A percentile compares a stretch with the other conserved stretches of the same genome.
Conservation (phyloP, 2,888 invertebrate genomes). For the Ariolimax columbianus region DNA sequence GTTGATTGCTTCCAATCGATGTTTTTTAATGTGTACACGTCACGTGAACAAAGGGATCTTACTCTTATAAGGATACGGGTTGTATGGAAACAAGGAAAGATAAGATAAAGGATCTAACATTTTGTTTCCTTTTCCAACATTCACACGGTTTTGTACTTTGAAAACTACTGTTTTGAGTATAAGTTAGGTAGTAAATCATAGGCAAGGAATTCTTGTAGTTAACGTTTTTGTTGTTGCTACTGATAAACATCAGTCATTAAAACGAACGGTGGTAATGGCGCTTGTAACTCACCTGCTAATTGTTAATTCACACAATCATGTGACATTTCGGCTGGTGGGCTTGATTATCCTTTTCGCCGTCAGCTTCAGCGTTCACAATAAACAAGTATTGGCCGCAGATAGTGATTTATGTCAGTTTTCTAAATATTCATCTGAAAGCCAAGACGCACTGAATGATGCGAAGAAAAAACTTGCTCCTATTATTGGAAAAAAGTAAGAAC, state of each 20-base stretch:
- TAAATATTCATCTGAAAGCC: background rate
- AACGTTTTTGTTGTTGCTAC: background rate
- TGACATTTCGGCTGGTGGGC: background rate
- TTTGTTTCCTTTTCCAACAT: background rate
- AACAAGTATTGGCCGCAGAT: constrained; percentile 24
- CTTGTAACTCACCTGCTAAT: constrained; percentile 17
- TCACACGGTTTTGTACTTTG: background rate
- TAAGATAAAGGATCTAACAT: background rate
- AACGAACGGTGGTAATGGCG: background rate
- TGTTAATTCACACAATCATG: background rate
- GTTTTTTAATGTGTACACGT: background rate
- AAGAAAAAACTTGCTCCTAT: constrained; percentile 12
- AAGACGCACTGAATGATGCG: background rate
- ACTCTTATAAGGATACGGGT: background rate
- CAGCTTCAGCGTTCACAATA: constrained; percentile 20
- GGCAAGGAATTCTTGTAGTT: background rate
- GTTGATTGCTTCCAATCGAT: too few species aligned
- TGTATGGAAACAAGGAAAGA: background rate
- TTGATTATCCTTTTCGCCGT: constrained; percentile 12
- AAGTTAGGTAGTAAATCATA: background rate
- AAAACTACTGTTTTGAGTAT: background rate
- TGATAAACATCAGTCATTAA: background rate
- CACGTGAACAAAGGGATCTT: background rate
- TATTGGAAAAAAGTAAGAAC: constrained; percentile 16
- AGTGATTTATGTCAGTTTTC: constrained; percentile 10